Evolutionary conservation across 2,113 vertebrate species (phyloP).

Genomic region (Anguilla rostrata): DNA sequence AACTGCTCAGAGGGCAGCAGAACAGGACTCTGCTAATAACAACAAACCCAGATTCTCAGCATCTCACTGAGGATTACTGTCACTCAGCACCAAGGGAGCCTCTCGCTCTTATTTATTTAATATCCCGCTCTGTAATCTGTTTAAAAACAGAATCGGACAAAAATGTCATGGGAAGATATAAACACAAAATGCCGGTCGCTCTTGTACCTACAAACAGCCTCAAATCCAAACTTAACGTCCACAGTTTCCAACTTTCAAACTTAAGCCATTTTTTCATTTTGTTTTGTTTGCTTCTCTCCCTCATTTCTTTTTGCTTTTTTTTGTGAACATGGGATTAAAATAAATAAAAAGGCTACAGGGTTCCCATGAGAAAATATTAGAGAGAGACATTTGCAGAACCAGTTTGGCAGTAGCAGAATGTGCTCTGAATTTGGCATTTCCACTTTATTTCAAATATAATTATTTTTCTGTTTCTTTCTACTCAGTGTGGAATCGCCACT

Average conservation of each 20-base stretch:
- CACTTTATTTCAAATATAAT: background rate
- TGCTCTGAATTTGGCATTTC: background rate
- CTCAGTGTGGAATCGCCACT: background rate
- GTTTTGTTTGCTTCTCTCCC: constrained; percentile 29
- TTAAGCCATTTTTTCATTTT: background rate
- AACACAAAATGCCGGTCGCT: constrained; percentile 61
- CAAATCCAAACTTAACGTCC: constrained; percentile 38
- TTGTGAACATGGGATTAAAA: constrained; percentile 29
- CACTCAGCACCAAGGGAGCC: constrained; percentile 56
- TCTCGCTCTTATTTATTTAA: constrained; percentile 72
- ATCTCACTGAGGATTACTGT: constrained; percentile 69
- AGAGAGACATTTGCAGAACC: background rate
- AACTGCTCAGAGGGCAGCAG: constrained; percentile 50
- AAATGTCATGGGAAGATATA: constrained; percentile 74
- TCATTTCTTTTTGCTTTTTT: background rate
- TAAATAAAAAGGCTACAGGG: constrained; percentile 30
- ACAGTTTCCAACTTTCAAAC: constrained; percentile 13
- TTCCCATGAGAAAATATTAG: constrained; percentile 50
- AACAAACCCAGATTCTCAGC: constrained; percentile 65
- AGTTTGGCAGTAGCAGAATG: background rate
- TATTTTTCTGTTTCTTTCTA: background rate
- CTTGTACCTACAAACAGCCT: constrained; percentile 70
- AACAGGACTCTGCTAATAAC: constrained; percentile 65
- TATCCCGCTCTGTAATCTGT: constrained; percentile 66
- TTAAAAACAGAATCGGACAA: constrained; percentile 64